Evolutionary conservation across 2,113 vertebrate genomes (phyloP).

Genomic region (Mustela nigripes): DNA sequence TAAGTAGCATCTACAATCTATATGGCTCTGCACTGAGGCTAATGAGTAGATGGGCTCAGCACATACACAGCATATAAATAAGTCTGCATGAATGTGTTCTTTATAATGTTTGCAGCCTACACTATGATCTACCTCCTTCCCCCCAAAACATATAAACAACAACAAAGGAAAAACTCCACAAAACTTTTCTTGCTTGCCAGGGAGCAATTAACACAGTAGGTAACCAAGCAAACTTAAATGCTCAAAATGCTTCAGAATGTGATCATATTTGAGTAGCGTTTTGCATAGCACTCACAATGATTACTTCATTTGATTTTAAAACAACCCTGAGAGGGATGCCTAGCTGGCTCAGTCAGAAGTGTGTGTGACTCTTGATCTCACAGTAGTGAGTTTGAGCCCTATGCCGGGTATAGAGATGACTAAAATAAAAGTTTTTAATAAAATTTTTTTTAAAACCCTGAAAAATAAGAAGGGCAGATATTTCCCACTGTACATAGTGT

Average conservation of each 20-base stretch:
- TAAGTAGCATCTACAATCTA: background rate
- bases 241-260: background rate
- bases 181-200: background rate
- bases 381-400: background rate
- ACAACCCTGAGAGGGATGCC: background rate
- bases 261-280: background rate
- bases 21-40: background rate
- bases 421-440: background rate
- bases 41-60: background rate
- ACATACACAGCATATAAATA: background rate
- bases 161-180: background rate
- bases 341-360: background rate
- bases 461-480: slow-evolving; percentile 12
- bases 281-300: background rate
- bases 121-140: background rate
- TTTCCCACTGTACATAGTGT: background rate
- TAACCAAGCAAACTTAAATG: background rate
- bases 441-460: background rate
- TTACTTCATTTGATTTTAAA: background rate
- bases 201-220: background rate
- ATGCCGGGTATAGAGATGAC: background rate
- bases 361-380: background rate
- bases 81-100: background rate
- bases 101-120: background rate
- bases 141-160: background rate